Evolutionary conservation across 1,140 invertebrate genomes (phyloP).

Genomic region (Formica selysi): DNA sequence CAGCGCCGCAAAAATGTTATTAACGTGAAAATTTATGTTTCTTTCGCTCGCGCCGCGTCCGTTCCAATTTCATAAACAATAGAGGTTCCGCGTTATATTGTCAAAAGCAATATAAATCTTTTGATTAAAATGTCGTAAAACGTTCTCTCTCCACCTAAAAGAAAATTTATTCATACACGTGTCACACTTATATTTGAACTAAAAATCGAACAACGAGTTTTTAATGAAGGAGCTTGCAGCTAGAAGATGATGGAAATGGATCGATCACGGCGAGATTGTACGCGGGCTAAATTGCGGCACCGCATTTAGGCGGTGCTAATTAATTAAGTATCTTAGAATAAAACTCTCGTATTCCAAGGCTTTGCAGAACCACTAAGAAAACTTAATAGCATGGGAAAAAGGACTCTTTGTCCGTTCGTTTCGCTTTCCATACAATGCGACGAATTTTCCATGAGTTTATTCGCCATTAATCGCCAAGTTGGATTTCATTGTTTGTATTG

Average conservation of each 20-base stretch:
- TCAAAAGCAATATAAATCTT: slow-evolving; percentile 21
- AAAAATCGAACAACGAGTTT: slow-evolving; percentile 26
- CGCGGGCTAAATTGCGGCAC: slow-evolving; percentile 28
- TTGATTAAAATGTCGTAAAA: slow-evolving; percentile 12
- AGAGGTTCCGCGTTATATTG: background rate
- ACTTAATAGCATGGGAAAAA: slow-evolving; percentile 43
- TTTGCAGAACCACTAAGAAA: slow-evolving; percentile 44
- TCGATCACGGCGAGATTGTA: slow-evolving; percentile 33
- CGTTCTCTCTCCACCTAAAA: background rate
- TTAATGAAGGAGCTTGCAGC: slow-evolving; percentile 4
- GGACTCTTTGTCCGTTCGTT: slow-evolving; percentile 33
- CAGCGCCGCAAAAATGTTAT: slow-evolving; percentile 39
- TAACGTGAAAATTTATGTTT: slow-evolving; percentile 28
- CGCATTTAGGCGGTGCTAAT: slow-evolving; percentile 30
- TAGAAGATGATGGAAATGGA: background rate
- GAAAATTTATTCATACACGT: slow-evolving; percentile 47
- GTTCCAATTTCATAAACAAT: slow-evolving; percentile 25
- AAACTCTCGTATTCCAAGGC: slow-evolving; percentile 45
- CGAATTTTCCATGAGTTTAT: slow-evolving; percentile 35
- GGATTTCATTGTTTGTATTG: slow-evolving; percentile 32
- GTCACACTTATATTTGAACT: slow-evolving; percentile 2
- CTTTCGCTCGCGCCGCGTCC: background rate
- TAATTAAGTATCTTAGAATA: slow-evolving; percentile 56
- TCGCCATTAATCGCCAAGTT: slow-evolving; percentile 50
- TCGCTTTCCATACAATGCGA: slow-evolving; percentile 25